phyloP scores from a whole-genome alignment of 2,113 vertebrate genomes.

The Siniperca chuatsi region DNA sequence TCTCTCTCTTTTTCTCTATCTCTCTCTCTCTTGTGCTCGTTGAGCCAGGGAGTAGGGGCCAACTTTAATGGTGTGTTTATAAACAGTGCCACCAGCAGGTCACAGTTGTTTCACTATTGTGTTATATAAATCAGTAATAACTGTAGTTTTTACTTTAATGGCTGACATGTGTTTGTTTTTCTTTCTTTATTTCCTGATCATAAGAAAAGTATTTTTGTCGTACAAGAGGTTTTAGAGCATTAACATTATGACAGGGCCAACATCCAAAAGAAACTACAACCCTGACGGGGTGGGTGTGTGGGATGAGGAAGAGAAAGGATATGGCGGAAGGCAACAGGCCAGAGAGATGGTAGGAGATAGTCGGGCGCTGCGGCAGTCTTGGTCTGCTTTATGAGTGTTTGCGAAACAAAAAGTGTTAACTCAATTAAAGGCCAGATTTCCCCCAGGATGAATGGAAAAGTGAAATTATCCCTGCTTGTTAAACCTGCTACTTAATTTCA shows the following conservation, averaged over 20 bases:
- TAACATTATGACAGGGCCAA: neutral
- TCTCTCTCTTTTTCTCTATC: no score
- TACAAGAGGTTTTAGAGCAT: neutral
- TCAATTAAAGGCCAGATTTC: constrained; percentile 84
- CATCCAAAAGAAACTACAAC: neutral
- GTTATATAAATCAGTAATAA: no score
- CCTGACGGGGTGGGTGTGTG: neutral
- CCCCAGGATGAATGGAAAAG: constrained; percentile 78
- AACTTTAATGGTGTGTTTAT: no score
- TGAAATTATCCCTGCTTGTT: constrained; percentile 84
- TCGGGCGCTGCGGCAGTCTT: constrained; percentile 50
- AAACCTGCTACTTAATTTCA: constrained; percentile 86
- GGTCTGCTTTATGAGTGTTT: constrained; percentile 74
- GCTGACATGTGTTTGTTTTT: neutral
- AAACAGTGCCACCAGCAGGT: neutral
- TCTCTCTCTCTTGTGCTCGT: no score
- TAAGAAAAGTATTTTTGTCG: neutral
- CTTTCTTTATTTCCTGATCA: neutral
- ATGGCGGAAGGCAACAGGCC: constrained; percentile 6
- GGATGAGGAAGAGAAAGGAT: constrained; percentile 12
- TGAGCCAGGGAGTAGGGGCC: no score
- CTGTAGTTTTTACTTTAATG: neutral
- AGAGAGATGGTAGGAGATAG: constrained; percentile 51
- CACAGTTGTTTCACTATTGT: neutral
- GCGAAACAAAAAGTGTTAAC: constrained; percentile 82